Base-by-base conservation (phyloP, 2,113 vertebrate species). In the Lophotis ruficrista region DNA sequence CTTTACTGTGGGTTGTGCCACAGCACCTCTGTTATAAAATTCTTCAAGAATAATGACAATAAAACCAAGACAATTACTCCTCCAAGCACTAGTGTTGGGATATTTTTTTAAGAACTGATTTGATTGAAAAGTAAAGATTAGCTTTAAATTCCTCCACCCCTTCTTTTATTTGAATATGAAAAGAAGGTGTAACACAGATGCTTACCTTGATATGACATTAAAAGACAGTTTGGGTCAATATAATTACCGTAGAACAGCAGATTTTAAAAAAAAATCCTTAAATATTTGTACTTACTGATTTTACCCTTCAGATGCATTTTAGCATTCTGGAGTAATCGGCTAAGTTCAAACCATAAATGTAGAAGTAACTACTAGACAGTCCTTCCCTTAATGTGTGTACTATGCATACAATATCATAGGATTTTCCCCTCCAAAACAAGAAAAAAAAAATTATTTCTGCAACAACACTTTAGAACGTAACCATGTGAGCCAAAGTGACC, bases 101-200 rank as follows among this genome's bases (percentile, higher is more conserved):
- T 87, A 70, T 43, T 70, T 93, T 88, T 88, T 69, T 47, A 91
- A 77, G 43, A 87, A 85, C 5, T 58, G n/a, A 60, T 87, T 81
- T 95, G 90, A 96, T n/a, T 90, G 92, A 95, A 90, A 96, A 79
- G 57, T 86, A 83, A 90, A 91, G 87, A 94, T 86, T 77, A 93
- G 25, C 41, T 93, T 89, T 71, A 90, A 94, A 95, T 92, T 90
- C 56, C 38, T 92, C 96, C 79, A 90, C 82, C 62, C 17, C 76
- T 92, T 88, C 76, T 61, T 90, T 86, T 78, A 92, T 96, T 70
- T 95, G 75, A 92, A 61, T 90, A 77, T 77, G 58, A 95, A 95
- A 95, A 93, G 78, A 70, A 92, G 62, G 53, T 91, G 53, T 81
- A 89, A 90, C 83, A 83, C 35, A 81, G 57, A 88, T 81, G n/a